Evolutionary conservation across 2,888 invertebrate genomes (phyloP), one percentile per base, ranked within the genome.

Genomic region (Lacanobia wlatinum): DNA sequence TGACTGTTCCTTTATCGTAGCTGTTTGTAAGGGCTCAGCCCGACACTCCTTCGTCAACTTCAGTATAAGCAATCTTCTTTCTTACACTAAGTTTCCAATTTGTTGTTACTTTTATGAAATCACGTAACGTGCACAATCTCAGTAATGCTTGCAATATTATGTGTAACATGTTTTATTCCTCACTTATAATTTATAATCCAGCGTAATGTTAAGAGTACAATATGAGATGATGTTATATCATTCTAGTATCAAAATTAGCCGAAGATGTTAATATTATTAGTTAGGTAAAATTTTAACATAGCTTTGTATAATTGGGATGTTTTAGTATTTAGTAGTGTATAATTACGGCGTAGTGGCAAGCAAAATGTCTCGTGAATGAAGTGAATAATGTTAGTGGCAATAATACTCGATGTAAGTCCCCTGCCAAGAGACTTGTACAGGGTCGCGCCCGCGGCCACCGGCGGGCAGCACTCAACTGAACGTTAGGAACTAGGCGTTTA

Each of bases 201-300:
- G 92, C 92, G 92, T 96, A 96, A 96, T 95, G 89, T 96, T 96
- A 96, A 96, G 96, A 96, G 96, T 96, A 96, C 96, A 96, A 96
- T 96, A 95, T 95, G 94, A 95, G 90, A 96, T 95, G 95, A 94
- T 96, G 94, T 94, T 94, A 95, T 96, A 96, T 96, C 96, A 96
- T 94, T 95, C 94, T 96, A 96, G 96, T 96, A 96, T 96, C 96
- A 96, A 96, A 96, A 95, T 96, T 96, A 96, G 95, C 96, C 96
- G 96, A 96, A 96, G 96, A 96, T 95, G 95, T 95, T 96, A 96
- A 95, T 95, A 95, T 94, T 94, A 95, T 95, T 96, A 96, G 95
- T 94, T 96, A 96, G 95, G 94, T 94, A 92, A 96, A 95, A 94
- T 94, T 95, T 96, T 94, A 95, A 95, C 92, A 94, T 96, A 96